Base-by-base conservation (phyloP, 1,140 invertebrate genomes). In the Aphelinus certus region DNA sequence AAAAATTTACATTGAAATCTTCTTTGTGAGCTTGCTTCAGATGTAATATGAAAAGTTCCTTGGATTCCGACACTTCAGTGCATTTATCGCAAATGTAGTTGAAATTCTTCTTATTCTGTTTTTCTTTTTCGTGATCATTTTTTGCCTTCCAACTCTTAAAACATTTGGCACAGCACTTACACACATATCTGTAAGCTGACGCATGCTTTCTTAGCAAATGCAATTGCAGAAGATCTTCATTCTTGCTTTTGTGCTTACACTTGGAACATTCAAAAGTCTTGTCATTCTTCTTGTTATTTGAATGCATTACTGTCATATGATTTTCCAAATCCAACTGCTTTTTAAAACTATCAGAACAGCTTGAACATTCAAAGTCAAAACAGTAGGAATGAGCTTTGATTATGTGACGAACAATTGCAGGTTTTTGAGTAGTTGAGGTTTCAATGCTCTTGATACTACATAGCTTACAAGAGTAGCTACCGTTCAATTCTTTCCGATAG, bases 11-110 rank as follows among this genome's bases (percentile, higher is more conserved):
- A 1, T 63, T 46, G 58, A 51, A 62, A 26, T 55, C 56, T 10
- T 61, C 45, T 1, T 9, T 26, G 9, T 73, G 72, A 7, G 61
- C 42, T 6, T 47, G 2, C 77, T 78, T 70, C 45, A 90, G 89
- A 1, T 90, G 87, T 76, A 90, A 53, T 66, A 81, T 83, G 0
- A 88, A 69, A 0, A 85, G 83, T 0, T 82, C 81, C 1, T 86
- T 70, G 0, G 86, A 84, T 0, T 84, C 86, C 0, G 84, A 85
- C 63, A 87, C 82, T 70, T 84, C 85, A 64, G 84, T 83, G 77
- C 86, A 88, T 61, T 86, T 81, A 47, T 87, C 86, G 79, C 87
- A 87, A 77, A 82, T 78, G 71, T 84, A 88, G 45, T 83, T 86
- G 0, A 83, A 85, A 0, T 83, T 81, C 60, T 85, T 48, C 6